Conservation (phyloP, 2,113 vertebrate species). For the Percina caprodes region DNA sequence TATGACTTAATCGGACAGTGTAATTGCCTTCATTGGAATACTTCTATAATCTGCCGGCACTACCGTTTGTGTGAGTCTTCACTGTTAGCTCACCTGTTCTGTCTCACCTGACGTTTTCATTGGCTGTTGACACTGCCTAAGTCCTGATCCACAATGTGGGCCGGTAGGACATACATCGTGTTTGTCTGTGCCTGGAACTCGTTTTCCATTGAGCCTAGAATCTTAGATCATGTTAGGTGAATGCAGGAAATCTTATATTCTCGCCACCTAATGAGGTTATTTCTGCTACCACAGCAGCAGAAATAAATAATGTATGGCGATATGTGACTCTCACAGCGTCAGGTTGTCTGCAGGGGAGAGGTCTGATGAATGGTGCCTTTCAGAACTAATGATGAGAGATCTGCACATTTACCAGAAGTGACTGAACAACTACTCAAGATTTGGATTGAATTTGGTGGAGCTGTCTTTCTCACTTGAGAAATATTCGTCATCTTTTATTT, state of each 20-base stretch:
- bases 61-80: too few relatives aligned
- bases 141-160: too few relatives aligned
- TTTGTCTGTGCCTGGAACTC: too few relatives aligned
- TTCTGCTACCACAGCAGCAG: not conserved
- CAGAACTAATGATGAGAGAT: not conserved
- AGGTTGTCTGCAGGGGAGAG: not conserved
- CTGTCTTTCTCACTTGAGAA: not conserved
- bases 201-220: not conserved
- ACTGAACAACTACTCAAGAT: not conserved
- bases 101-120: too few relatives aligned
- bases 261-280: slow-evolving; percentile 29
- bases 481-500: slow-evolving; percentile 15
- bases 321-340: not conserved
- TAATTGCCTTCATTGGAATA: too few relatives aligned
- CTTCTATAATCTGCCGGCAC: too few relatives aligned
- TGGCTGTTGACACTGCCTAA: too few relatives aligned
- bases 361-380: not conserved
- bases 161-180: too few relatives aligned
- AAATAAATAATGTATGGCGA: not conserved
- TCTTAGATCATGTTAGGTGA: slow-evolving; percentile 4
- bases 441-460: slow-evolving; percentile 6
- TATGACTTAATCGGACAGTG: too few relatives aligned
- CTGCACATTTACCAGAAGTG: too few relatives aligned
- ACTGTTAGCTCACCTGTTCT: too few relatives aligned
- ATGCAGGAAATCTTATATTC: slow-evolving; percentile 29